phyloP scores from a whole-genome alignment of 2,888 invertebrate species.

The Sphecodes monilicornis region DNA sequence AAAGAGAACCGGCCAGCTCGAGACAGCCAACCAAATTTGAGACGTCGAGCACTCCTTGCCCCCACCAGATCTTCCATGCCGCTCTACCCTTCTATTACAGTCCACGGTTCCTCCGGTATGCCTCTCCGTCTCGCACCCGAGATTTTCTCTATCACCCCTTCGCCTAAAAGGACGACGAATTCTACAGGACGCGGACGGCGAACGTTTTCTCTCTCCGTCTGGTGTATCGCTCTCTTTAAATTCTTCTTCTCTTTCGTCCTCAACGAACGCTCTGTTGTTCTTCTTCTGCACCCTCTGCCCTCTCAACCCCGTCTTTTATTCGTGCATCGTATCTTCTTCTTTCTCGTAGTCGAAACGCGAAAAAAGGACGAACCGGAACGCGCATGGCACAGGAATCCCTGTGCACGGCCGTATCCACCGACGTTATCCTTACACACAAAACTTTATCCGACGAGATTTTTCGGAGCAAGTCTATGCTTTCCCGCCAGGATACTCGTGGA shows the following conservation, averaged over 20 bases:
- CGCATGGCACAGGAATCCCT: slow-evolving; percentile 75
- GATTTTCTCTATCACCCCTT: slow-evolving; percentile 44
- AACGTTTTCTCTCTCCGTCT: slow-evolving; percentile 41
- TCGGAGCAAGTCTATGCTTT: slow-evolving; percentile 44
- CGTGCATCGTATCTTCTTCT: slow-evolving; percentile 54
- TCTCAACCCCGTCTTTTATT: slow-evolving; percentile 39
- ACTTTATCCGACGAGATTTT: slow-evolving; percentile 61
- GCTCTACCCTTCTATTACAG: slow-evolving; percentile 52
- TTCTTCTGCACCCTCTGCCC: slow-evolving; percentile 30
- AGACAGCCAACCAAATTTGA: slow-evolving; percentile 84
- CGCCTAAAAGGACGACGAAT: slow-evolving; percentile 61
- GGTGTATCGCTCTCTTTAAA: slow-evolving; percentile 48
- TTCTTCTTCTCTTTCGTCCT: slow-evolving; percentile 37
- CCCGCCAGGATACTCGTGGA: slow-evolving; percentile 38
- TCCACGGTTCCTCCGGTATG: slow-evolving; percentile 45
- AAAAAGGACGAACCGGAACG: slow-evolving; percentile 55
- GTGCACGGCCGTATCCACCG: slow-evolving; percentile 63
- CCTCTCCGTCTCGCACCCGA: slow-evolving; percentile 30
- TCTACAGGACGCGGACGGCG: slow-evolving; percentile 70
- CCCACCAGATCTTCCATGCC: slow-evolving; percentile 64
- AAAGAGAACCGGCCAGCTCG: slow-evolving; percentile 66
- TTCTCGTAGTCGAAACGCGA: slow-evolving; percentile 31
- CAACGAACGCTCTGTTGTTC: slow-evolving; percentile 32
- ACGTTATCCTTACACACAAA: slow-evolving; percentile 61
- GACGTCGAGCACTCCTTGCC: slow-evolving; percentile 75